Evolutionary conservation across 2,113 vertebrate species (phyloP), one percentile per base, ranked within the genome.

Genomic region (Myiozetetes cayanensis): DNA sequence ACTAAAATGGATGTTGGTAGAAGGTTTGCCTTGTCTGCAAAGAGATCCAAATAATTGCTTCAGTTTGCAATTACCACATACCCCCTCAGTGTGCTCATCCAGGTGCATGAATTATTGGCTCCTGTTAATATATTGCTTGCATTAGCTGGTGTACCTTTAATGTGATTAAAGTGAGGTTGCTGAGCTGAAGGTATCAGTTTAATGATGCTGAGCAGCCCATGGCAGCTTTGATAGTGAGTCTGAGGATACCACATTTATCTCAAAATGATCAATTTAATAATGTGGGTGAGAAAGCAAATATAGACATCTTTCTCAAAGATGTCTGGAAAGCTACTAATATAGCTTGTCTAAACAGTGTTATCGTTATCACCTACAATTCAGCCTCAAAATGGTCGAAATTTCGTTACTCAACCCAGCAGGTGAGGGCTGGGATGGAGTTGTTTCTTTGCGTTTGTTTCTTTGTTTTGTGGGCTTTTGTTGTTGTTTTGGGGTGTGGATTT

Each of bases 331-430:
- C 30, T n/a, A 44, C 21, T 72, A 43, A 82, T 46, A 33, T 0
- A 61, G 47, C 18, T 82, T 82, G 47, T 75, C 49, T 68, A 46
- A 86, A 63, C 56, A 59, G 14, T 3, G 7, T 52, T 23, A 46
- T 30, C 0, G 0, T 33, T 33, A 49, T 73, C 23, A 20, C 33
- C 31, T 75, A 49, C 2, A 39, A 5, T 43, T 79, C 9, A 30
- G 35, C 76, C 41, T 80, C 41, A 65, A 61, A 81, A 66, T n/a
- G 15, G 18, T 33, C 19, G 43, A 65, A 56, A 44, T 66, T 35
- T 58, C 14, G 9, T 86, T 68, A 10, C 5, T 70, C 27, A 53
- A 6, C 23, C 5, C 19, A 31, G 6, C 7, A 63, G 66, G 18
- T 3, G 3, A 66, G 7, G 19, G 19, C 37, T 72, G 66, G 24